Evolutionary conservation across 2,797 vertebrate species (phyloP).

Genomic region (Cottoperca gobio): DNA sequence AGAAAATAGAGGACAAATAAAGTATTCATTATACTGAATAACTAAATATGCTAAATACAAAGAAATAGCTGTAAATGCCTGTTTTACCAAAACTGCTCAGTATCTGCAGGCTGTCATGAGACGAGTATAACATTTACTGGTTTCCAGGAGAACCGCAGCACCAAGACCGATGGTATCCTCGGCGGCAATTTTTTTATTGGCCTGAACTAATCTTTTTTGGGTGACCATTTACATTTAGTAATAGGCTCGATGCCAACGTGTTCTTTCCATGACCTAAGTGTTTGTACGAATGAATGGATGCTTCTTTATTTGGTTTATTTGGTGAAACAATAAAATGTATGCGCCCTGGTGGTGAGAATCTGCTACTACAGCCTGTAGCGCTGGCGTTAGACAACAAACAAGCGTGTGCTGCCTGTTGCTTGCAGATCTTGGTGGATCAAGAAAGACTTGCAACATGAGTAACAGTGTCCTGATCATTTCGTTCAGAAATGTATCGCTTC

Average conservation of each 20-base stretch:
- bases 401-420: background rate
- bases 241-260: background rate
- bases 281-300: background rate
- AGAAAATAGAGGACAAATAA: slow-evolving; percentile 12
- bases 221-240: background rate
- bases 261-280: background rate
- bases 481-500: background rate
- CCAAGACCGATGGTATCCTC: background rate
- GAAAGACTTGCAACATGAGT: background rate
- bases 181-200: background rate
- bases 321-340: background rate
- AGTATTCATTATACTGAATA: background rate
- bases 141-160: background rate
- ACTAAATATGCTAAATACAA: too few species aligned
- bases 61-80: background rate
- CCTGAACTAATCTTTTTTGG: background rate
- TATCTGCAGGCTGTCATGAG: slow-evolving; percentile 5
- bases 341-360: slow-evolving; percentile 1
- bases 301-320: background rate
- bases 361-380: slow-evolving; percentile 1
- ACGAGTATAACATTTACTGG: background rate
- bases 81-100: background rate
- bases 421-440: slow-evolving; percentile 3
- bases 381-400: background rate
- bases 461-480: background rate